Evolutionary conservation across 2,888 invertebrate genomes (phyloP), one percentile per base, ranked within the genome.

Genomic region (Dexiosoma caninum): DNA sequence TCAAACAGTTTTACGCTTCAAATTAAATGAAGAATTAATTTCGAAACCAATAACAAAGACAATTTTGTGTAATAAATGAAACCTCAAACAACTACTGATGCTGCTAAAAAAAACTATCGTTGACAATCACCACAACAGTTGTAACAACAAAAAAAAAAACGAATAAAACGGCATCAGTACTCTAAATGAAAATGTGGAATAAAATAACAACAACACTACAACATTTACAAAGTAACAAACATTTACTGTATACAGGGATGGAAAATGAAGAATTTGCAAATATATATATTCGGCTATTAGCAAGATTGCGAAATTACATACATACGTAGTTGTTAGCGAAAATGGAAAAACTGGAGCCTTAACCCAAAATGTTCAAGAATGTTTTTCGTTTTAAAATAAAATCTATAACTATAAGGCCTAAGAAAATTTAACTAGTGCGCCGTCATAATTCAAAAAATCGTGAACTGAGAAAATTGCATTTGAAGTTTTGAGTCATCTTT

Each of bases 21-120:
- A 42, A 71, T 60, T 30, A 74, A 74, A 66, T n/a, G 37, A 49
- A 57, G 57, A 74, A 59, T 75, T 75, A 59, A 75, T 75, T 67
- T 67, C n/a, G 46, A 67, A 67, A 59, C 59, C 59, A 75, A 60
- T 67, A 59, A 75, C 59, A 67, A 42, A 21, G 55, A 23, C 57
- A 59, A 75, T 75, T 74, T 46, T 35, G n/a, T 49, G 44, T 40
- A 49, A 67, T 67, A 67, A 51, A 75, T 59, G 59, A 59, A 67
- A 75, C 75, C 67, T 67, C 75, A 75, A 75, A 59, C 53, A 74
- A 42, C 57, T 30, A 49, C 37, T 30, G 46, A 16, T 42, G 16
- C 21, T 69, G 67, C n/a, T 44, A 23, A 37, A n/a, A 44, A 66
- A 70, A 66, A 66, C 19, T 74, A 57, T 66, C 66, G n/a, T 46